Conservation (phyloP, 2,888 invertebrate genomes). For the Agrotis clavis region DNA sequence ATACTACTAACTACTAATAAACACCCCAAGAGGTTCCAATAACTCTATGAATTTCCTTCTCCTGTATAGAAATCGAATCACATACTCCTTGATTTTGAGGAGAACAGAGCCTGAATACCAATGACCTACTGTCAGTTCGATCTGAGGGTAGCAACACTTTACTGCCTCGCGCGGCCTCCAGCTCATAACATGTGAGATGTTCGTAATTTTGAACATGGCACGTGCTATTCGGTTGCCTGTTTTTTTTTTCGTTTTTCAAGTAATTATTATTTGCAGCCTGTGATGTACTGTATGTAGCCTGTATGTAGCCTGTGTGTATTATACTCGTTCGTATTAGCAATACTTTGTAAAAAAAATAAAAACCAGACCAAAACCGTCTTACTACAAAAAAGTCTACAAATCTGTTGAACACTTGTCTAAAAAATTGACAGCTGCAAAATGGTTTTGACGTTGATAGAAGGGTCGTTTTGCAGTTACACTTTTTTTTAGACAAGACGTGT, state of each 20-base stretch:
- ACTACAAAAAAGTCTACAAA: too few relatives aligned
- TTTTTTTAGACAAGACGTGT: too few relatives aligned
- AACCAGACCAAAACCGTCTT: too few relatives aligned
- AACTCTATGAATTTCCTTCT: constrained; percentile 72
- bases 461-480: too few relatives aligned
- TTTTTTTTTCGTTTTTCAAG: constrained; percentile 23
- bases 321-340: too few relatives aligned
- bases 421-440: too few relatives aligned
- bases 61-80: constrained; percentile 90
- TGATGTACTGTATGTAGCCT: too few relatives aligned
- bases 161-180: constrained; percentile 64
- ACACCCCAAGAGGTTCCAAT: constrained; percentile 39
- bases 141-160: constrained; percentile 67
- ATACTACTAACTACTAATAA: neutral
- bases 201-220: constrained; percentile 59
- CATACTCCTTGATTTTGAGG: constrained; percentile 90
- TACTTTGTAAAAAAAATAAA: too few relatives aligned
- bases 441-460: too few relatives aligned
- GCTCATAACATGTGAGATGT: constrained; percentile 70
- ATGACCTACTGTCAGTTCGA: constrained; percentile 75
- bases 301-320: too few relatives aligned
- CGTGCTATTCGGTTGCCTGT: constrained; percentile 27
- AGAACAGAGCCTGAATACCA: constrained; percentile 83
- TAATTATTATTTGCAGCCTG: constrained; percentile 17
- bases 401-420: too few relatives aligned